phyloP scores from a whole-genome alignment of 2,797 vertebrate species.

The Thunnus albacares region DNA sequence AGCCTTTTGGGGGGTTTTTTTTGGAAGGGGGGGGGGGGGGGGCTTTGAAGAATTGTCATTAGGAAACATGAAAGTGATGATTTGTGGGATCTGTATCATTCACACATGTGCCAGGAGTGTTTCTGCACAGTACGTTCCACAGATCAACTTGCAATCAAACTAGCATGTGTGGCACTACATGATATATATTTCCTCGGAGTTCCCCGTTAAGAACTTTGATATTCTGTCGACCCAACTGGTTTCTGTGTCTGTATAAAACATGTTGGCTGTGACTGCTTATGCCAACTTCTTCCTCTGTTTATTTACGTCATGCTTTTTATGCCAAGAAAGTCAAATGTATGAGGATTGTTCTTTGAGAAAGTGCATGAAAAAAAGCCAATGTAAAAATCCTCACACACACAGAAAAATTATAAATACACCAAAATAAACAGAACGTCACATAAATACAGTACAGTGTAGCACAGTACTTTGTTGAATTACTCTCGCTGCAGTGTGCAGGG shows the following conservation, averaged over 20 bases:
- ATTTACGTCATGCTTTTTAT: slow-evolving; percentile 4
- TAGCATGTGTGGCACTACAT: no score
- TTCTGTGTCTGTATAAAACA: neutral
- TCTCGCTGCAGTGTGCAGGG: neutral
- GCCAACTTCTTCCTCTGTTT: neutral
- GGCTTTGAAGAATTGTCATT: neutral
- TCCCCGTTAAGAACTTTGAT: neutral
- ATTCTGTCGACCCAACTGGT: neutral
- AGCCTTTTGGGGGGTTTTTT: neutral
- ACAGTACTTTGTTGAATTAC: neutral
- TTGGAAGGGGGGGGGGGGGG: no score
- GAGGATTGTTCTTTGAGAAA: neutral
- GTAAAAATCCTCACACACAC: neutral
- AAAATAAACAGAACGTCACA: neutral
- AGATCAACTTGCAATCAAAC: neutral
- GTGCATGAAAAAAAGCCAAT: neutral
- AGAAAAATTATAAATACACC: neutral
- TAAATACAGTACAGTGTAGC: neutral
- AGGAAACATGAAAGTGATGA: neutral
- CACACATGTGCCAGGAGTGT: neutral
- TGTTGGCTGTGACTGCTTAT: neutral
- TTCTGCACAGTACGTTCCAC: neutral
- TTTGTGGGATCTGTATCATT: neutral
- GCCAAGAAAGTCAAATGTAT: neutral
- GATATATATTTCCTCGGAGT: neutral